Base-by-base conservation (phyloP, 2,888 invertebrate species). In the Callinectes sapidus region DNA sequence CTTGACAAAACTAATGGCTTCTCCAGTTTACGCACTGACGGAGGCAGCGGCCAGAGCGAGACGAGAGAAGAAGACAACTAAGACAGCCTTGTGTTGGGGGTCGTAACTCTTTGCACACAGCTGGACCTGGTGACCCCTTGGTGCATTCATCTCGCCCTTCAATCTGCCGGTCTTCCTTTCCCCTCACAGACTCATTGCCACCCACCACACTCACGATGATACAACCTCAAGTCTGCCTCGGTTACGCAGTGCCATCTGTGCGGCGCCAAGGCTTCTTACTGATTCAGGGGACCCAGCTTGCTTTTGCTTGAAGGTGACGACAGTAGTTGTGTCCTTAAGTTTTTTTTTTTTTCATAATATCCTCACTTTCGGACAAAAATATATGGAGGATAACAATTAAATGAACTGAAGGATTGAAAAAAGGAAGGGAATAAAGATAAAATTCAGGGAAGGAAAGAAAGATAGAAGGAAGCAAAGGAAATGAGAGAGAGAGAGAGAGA, bases 401-500 rank as follows among this genome's bases (percentile, higher is more conserved):
- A 48, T 48, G 48, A 48, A 48, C 48, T 48, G 10, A 10, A 48
- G 48, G 48, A 48, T 5, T 5, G 10, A 48, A 48, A 10, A 10
- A 48, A 48, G 48, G 5, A 35, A 35, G 32, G 28, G 28, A 35
- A 28, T 23, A 81, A 23, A n/a, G 81, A 81, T 32, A n/a, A n/a
- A 35, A n/a, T 23, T 28, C 8, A n/a, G 23, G 81, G 23, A 81
- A 81, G 23, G n/a, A n/a, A 81, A 5, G 81, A 14, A 81, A 35
- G 28, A 54, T 16, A 48, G 54, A 88, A 13, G 55, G 85, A 48
- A 55, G 61, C 23, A 86, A 42, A 35, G 48, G 42, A 86, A 55
- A 61, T 14, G 54, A 87, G 16, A 81, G 55, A 48, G 35, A 61
- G 87, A 91, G 87, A 42, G 66, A 55, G 42, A 61, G 61, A 91